Evolutionary conservation across 2,113 vertebrate genomes (phyloP), one percentile per base, ranked within the genome.

Genomic region (Poeciliopsis turrubarensis): DNA sequence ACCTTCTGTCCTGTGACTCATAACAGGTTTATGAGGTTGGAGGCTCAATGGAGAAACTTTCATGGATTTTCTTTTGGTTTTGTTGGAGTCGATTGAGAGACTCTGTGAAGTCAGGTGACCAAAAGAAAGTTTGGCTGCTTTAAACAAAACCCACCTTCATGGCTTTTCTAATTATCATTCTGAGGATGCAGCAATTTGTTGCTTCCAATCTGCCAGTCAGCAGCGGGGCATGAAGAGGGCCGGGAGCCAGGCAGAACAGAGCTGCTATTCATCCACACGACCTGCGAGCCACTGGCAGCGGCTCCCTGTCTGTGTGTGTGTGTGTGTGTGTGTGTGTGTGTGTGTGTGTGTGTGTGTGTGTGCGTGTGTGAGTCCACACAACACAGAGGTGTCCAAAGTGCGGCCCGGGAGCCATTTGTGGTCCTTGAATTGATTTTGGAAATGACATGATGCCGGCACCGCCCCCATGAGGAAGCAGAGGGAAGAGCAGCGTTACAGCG

Each of bases 111-210:
- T 96, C 95, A 96, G 93, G 92, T 95, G 92, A 93, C 91, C 93
- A 89, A 93, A 84, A 11, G 34, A 37, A 87, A 80, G 78, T 95
- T 90, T 95, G 94, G 94, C 94, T 92, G 91, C 92, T 94, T 82
- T 93, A 96, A 95, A 98, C 97, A 98, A 98, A 96, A 93, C 95
- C 22, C 80, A 95, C 97, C 96, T 97, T 99, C 96, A 97, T 96
- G 95, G 93, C 93, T 95, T 83, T 90, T 91, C 97, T 99, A 96
- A 97, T 99, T 98, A 98, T 98, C 96, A 99, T 98, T 99, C 97
- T 94, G 95, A 96, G 96, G 96, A 96, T 96, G 96, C 96, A 96
- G 96, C 97, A 97, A 97, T 99, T 98, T 97, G 97, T 97, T 97
- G 95, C 95, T 97, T 98, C 96, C 96, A 97, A 96, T 96, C 95